A percentile compares a stretch with the other conserved stretches of the same genome.
These are phyloP conservation scores for Nibea coibor DNA, from an alignment of 2,113 vertebrate species.

Conservation along the genomic window DNA sequence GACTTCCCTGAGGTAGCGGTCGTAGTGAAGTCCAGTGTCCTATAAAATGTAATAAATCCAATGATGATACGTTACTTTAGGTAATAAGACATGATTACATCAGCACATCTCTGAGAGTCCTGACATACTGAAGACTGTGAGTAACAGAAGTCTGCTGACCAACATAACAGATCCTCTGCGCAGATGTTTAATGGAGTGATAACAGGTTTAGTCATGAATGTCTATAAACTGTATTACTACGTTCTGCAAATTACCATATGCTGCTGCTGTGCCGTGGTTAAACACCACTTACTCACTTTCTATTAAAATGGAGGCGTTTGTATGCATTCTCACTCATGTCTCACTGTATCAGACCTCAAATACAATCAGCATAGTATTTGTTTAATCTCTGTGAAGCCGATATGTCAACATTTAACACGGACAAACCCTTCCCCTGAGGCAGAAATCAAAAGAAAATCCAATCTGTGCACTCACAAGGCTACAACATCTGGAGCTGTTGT, in stretches of 20 bases:
- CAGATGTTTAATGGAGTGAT: constrained; percentile 16
- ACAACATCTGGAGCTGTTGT: background rate
- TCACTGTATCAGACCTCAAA: background rate
- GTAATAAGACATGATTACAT: background rate
- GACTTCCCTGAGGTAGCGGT: constrained; percentile 97
- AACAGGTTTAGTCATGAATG: background rate
- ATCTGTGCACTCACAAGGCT: constrained; percentile 2
- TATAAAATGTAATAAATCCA: constrained; percentile 66
- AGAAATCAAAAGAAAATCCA: background rate
- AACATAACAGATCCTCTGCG: background rate
- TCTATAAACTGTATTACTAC: constrained; percentile 9
- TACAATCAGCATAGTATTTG: background rate
- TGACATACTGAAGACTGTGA: background rate
- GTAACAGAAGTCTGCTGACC: background rate
- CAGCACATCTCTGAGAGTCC: background rate
- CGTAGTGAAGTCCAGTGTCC: constrained; percentile 98
- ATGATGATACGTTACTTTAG: background rate
- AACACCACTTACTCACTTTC: background rate
- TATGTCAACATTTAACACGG: constrained; percentile 22
- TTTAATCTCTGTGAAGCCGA: background rate
- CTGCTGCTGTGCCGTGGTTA: background rate
- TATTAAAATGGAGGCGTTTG: background rate
- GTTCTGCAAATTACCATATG: background rate
- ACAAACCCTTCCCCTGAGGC: background rate
- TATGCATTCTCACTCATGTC: background rate